Base-by-base conservation (phyloP, 2,113 vertebrate species). In the Crocuta crocuta region DNA sequence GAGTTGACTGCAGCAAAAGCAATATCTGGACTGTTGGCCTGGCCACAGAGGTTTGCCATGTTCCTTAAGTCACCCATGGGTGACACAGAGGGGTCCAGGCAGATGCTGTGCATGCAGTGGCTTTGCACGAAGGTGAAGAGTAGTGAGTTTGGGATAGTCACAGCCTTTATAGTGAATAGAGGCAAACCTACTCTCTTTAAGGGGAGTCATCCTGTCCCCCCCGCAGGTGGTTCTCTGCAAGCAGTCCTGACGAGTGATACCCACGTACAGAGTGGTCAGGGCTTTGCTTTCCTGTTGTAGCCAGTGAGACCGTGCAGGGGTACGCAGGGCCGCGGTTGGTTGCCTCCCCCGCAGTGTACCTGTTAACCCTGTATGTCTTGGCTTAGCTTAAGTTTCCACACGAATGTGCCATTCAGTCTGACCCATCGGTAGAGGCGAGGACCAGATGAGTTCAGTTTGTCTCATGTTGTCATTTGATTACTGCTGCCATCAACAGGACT, bases 211-310 rank as follows among this genome's bases (percentile, higher is more conserved):
- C n/a, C n/a, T 70, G 28, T 61, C 10, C 33, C 19, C 79, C 73
- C 82, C 80, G 61, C 58, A 45, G 79, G 78, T 85, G n/a, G 65
- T 24, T 92, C n/a, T 83, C 70, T 97, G 65, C 33, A 91, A 55
- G 87, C 26, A 53, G 0, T 50, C 55, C 13, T 80, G 81, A 95
- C 71, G 83, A 39, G 45, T n/a, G 39, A 12, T 61, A 19, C 71
- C 74, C 39, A 11, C 28, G 55, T 43, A 28, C 66, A 68, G 80
- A 66, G 39, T 45, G 21, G 58, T 58, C 61, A 50, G 23, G 68
- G 39, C 65, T 91, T 58, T 86, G 50, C 15, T 24, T 66, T 58
- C 45, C 68, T 43, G n/a, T 50, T 58, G 53, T 79, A 13, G 65
- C 31, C 63, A 84, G 55, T 43, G 74, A 76, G 58, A 85, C 63